These are phyloP conservation scores for Bimastos eiseni DNA, from an alignment of 2,888 invertebrate genomes.

Conservation along the genomic window DNA sequence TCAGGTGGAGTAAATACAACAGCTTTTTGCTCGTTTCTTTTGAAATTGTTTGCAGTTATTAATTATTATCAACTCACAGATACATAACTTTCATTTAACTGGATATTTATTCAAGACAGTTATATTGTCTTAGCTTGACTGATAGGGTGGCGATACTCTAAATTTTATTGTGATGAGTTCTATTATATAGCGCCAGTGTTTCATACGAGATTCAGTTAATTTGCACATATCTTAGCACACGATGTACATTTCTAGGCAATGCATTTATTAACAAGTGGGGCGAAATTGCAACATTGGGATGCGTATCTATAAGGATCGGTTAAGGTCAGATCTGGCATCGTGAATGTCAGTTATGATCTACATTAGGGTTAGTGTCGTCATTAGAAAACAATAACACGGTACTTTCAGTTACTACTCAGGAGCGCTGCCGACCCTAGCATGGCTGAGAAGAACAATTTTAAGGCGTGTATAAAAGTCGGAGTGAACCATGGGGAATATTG, in stretches of 20 bases:
- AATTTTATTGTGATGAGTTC: not conserved
- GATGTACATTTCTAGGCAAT: not conserved
- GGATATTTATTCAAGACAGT: not conserved
- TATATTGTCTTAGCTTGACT: not conserved
- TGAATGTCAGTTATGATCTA: too few relatives aligned
- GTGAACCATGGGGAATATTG: too few relatives aligned
- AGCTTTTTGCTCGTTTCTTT: not conserved
- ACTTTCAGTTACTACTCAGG: too few relatives aligned
- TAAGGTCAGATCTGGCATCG: too few relatives aligned
- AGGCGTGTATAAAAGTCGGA: too few relatives aligned
- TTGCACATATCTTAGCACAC: not conserved
- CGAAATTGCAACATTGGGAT: too few relatives aligned
- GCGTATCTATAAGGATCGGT: too few relatives aligned
- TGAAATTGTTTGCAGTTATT: slow-evolving; percentile 13
- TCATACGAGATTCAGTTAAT: not conserved
- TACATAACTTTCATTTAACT: not conserved
- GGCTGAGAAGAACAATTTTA: too few relatives aligned
- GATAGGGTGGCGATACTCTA: not conserved
- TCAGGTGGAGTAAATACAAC: not conserved
- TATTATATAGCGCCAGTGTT: not conserved
- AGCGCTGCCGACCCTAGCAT: too few relatives aligned
- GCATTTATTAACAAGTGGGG: too few relatives aligned
- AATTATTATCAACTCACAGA: not conserved
- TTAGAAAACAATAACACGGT: too few relatives aligned
- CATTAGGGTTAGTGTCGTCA: too few relatives aligned